Conservation (phyloP, 23 tunicate species). For the Trididemnum clinides region DNA sequence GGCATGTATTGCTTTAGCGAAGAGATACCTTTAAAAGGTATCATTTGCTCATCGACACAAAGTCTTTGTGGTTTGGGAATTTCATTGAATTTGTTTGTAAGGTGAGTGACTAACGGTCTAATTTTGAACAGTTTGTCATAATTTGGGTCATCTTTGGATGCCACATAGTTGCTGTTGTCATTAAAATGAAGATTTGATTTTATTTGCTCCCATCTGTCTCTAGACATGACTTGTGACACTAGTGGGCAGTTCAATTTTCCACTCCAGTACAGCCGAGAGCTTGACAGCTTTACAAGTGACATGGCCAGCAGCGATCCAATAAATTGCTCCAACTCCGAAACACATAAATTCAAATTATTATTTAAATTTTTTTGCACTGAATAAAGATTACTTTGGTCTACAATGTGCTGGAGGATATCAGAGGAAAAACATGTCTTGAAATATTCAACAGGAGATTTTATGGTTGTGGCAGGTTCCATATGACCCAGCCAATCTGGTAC, state of each 20-base stretch:
- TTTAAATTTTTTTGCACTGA: neutral
- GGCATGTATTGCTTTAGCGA: neutral
- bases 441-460: conserved; percentile 5
- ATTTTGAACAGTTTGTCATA: neutral
- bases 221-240: neutral
- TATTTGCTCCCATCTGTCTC: neutral
- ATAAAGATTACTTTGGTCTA: neutral
- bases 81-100: neutral
- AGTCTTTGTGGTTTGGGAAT: conserved; percentile 13
- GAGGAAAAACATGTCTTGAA: neutral
- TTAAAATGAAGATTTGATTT: neutral
- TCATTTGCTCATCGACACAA: conserved; percentile 5
- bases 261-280: neutral
- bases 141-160: neutral
- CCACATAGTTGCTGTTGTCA: neutral
- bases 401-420: neutral
- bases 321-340: neutral
- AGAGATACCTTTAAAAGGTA: conserved; percentile 12
- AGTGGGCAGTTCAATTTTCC: conserved; percentile 1
- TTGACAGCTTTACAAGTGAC: neutral
- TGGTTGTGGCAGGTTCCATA: neutral
- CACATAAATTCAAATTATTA: neutral
- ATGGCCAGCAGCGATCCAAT: neutral
- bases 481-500: neutral
- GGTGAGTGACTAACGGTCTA: neutral